These are phyloP conservation scores for Ichneumon xanthorius DNA, from an alignment of 2,888 invertebrate species.

Conservation along the genomic window DNA sequence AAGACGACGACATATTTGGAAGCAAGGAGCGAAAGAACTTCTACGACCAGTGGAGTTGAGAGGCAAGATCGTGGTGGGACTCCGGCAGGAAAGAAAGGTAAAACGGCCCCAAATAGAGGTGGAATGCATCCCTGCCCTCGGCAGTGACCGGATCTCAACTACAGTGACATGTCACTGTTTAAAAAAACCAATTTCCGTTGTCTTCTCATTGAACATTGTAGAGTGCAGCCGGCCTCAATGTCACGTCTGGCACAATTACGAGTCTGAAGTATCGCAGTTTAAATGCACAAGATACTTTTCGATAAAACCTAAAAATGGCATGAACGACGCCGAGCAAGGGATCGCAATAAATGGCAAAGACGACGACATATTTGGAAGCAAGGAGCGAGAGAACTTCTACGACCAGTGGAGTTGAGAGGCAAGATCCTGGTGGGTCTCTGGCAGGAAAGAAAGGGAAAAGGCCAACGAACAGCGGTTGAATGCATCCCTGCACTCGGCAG, in stretches of 20 bases:
- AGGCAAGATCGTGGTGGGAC: conserved; percentile 50
- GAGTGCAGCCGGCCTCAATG: too few relatives aligned
- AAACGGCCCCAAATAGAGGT: conserved; percentile 28
- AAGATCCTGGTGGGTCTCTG: conserved; percentile 47
- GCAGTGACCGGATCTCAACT: conserved; percentile 33
- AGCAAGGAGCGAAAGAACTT: neutral
- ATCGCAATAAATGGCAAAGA: neutral
- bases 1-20: neutral
- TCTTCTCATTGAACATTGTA: too few relatives aligned
- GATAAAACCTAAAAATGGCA: neutral
- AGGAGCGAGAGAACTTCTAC: neutral
- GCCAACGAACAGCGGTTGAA: conserved; percentile 36
- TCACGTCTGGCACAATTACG: neutral
- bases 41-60: neutral
- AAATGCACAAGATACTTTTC: neutral
- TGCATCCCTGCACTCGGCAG: conserved; percentile 54
- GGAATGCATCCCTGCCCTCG: conserved; percentile 53
- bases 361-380: neutral
- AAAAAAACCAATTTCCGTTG: too few relatives aligned
- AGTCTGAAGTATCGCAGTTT: neutral
- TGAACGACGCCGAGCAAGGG: neutral
- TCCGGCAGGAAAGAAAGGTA: conserved; percentile 24
- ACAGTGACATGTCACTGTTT: neutral
- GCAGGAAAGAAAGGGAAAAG: conserved; percentile 33
- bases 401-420: conserved; percentile 19